These are phyloP conservation scores for Manis crassicaudata DNA, from an alignment of 2,797 vertebrate species.

Conservation along the genomic window DNA sequence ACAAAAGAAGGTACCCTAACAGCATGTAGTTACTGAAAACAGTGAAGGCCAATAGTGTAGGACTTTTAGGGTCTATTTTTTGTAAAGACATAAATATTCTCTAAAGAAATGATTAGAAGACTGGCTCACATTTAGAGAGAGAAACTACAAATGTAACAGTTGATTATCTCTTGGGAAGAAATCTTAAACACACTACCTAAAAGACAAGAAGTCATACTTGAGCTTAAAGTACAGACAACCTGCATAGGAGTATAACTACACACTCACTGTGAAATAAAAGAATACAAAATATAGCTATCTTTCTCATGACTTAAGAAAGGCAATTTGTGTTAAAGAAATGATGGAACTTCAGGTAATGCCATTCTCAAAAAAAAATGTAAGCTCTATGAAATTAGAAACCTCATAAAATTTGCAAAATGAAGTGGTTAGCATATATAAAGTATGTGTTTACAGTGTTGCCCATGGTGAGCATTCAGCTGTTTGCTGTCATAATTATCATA, in stretches of 20 bases:
- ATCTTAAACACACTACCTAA: background rate
- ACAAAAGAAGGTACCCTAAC: background rate
- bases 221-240: background rate
- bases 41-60: background rate
- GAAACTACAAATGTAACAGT: background rate
- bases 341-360: background rate
- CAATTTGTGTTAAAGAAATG: background rate
- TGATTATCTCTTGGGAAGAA: background rate
- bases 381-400: background rate
- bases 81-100: background rate
- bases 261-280: background rate
- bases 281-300: background rate
- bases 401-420: background rate
- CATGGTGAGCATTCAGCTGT: background rate
- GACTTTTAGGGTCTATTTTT: background rate
- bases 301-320: slow-evolving; percentile 4
- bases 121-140: background rate
- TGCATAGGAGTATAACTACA: background rate
- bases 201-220: background rate
- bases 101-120: background rate
- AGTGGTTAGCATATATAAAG: background rate
- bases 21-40: background rate
- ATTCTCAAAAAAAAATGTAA: background rate
- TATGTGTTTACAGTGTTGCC: background rate
- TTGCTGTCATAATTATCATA: background rate